Conservation (phyloP, 1,140 invertebrate genomes). For the Pseudomyrmex sp. region DNA sequence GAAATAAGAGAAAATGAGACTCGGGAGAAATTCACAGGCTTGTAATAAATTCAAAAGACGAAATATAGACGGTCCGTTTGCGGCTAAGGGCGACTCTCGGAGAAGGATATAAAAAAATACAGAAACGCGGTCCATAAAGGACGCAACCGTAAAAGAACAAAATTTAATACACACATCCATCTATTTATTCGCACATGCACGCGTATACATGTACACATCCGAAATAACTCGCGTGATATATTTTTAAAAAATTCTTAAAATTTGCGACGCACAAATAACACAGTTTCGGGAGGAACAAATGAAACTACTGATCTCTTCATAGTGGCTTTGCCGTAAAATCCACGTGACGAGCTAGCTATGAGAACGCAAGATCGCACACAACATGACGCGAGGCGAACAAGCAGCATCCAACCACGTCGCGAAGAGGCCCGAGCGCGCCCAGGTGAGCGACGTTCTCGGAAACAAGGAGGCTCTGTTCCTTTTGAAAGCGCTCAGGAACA, state of each 20-base stretch:
- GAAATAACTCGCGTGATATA: background rate
- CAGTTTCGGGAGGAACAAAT: background rate
- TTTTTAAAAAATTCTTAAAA: too few species aligned
- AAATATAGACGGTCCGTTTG: conserved; percentile 70
- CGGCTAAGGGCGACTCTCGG: conserved; percentile 48
- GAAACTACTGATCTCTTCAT: background rate
- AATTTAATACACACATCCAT: conserved; percentile 11
- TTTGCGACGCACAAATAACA: too few species aligned
- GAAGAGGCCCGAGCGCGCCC: background rate
- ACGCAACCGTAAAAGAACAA: background rate
- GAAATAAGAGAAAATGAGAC: conserved; percentile 71
- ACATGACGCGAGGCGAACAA: background rate
- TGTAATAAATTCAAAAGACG: conserved; percentile 72
- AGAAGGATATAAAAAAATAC: conserved; percentile 21
- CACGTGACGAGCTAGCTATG: too few species aligned
- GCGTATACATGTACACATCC: background rate
- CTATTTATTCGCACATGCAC: background rate
- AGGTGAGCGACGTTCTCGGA: background rate
- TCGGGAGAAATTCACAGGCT: conserved; percentile 70
- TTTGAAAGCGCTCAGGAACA: background rate
- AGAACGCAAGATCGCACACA: too few species aligned
- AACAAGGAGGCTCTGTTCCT: too few species aligned
- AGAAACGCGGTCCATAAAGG: background rate
- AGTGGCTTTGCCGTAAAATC: too few species aligned
- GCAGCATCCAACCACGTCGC: too few species aligned